Percentiles rank a stretch among this genome's conserved stretches.
Evolutionary conservation across 2,113 vertebrate genomes (phyloP).

Genomic region (zebrafish (Danio rerio)): GRCz12tu NC_133177.1:48498001-48498500

Average conservation of each 20-base stretch:
- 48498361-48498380: constrained; percentile 49
- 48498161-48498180: constrained; percentile 20
- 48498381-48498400: constrained; percentile 71
- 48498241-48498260: constrained; percentile 60
- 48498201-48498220: constrained; percentile 47
- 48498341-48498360: background rate
- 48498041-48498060: constrained; percentile 73
- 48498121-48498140: background rate
- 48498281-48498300: constrained; percentile 35
- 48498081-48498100: constrained; percentile 48
- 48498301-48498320: constrained; percentile 1
- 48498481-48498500: constrained; percentile 90
- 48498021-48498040: constrained; percentile 85
- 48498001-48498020: constrained; percentile 61
- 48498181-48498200: constrained; percentile 38
- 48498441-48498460: constrained; percentile 86
- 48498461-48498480: constrained; percentile 78
- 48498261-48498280: constrained; percentile 55
- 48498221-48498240: constrained; percentile 68
- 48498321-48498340: background rate
- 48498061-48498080: constrained; percentile 20
- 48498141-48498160: constrained; percentile 26
- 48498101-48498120: constrained; percentile 52
- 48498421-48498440: constrained; percentile 28
- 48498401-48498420: constrained; percentile 62